Evolutionary conservation across 2,888 invertebrate species (phyloP), one percentile per base, ranked within the genome.

Genomic region (Doris montereyensis): DNA sequence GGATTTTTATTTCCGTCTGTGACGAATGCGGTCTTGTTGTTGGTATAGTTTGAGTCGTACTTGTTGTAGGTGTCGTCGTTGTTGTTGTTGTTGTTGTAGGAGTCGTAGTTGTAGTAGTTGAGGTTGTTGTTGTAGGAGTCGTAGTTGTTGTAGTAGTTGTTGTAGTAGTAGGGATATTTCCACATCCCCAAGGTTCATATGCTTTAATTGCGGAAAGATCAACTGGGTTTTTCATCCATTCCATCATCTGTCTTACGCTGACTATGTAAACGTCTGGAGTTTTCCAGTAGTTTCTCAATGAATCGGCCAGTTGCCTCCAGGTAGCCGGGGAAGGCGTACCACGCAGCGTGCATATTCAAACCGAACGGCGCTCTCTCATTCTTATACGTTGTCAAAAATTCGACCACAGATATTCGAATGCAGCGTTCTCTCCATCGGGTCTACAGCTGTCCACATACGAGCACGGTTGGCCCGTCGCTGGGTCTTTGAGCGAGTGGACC

Each of bases 331-430:
- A 83, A 83, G 62, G 84, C 86, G 80, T 87, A 87, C 88, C 88
- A 97, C 0, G 94, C 94, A 0, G 96, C 94, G 89, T 95, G 96
- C 83, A 97, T 94, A 89, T 96, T 95, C 30, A 97, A 92, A 0
- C 97, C 96, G 83, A 94, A 94, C 0, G 97, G 97, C 0, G 97
- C 96, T 80, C 87, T 80, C 87, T 93, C 94, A 8, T 17, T 52
- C 13, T 71, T 35, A 60, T 81, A 81, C 21, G 60, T 35, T 80
- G 77, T 0, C 35, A 41, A 30, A 97, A 97, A 91, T 97, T 97
- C 83, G 94, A 93, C 76, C 93, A 89, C 85, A 95, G 93, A 90
- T 94, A 94, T n/a, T 85, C 80, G 32, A 85, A 84, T 0, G 88
- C 87, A 1, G 83, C 83, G 1, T 83, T 82, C 70, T 87, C 86